Conservation (phyloP, 1,140 invertebrate species). For the Drosophila erecta region DNA sequence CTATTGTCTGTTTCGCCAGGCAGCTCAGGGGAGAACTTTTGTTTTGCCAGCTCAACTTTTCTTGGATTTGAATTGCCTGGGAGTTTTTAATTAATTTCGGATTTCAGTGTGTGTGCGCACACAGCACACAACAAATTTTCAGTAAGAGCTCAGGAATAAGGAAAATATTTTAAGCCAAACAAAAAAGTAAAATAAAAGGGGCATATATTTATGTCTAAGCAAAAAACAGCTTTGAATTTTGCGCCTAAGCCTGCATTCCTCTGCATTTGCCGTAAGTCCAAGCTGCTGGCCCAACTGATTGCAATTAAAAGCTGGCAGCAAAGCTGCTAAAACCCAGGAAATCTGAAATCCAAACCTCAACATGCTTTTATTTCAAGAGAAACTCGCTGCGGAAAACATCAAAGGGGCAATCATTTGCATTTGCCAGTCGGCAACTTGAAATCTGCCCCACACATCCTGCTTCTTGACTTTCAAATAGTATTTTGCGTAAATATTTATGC, state of each 20-base stretch:
- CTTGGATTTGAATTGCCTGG: constrained; percentile 28
- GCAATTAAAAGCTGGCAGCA: constrained; percentile 30
- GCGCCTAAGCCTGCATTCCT: background rate
- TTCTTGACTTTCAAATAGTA: constrained; percentile 72
- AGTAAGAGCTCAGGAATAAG: background rate
- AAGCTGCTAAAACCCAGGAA: background rate
- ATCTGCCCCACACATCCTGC: constrained; percentile 35
- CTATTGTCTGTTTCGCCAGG: constrained; percentile 23
- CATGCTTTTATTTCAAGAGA: constrained; percentile 5
- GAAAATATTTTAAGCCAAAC: background rate
- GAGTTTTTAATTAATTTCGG: constrained; percentile 54
- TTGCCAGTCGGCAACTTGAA: constrained; percentile 42
- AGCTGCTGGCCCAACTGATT: background rate
- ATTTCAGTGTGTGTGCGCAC: background rate
- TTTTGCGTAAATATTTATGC: constrained; percentile 81
- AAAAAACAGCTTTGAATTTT: no score
- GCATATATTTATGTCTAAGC: no score
- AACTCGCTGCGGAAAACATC: constrained; percentile 32
- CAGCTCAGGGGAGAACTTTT: constrained; percentile 37
- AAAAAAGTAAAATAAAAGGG: background rate
- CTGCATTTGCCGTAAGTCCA: background rate
- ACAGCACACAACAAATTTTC: background rate
- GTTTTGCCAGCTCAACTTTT: constrained; percentile 25
- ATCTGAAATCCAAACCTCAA: constrained; percentile 28
- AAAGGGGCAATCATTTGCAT: constrained; percentile 58